Percentiles rank a stretch among this genome's conserved stretches.
These are phyloP conservation scores for Sardina pilchardus DNA, from an alignment of 2,113 vertebrate genomes.

Conservation along the genomic window DNA sequence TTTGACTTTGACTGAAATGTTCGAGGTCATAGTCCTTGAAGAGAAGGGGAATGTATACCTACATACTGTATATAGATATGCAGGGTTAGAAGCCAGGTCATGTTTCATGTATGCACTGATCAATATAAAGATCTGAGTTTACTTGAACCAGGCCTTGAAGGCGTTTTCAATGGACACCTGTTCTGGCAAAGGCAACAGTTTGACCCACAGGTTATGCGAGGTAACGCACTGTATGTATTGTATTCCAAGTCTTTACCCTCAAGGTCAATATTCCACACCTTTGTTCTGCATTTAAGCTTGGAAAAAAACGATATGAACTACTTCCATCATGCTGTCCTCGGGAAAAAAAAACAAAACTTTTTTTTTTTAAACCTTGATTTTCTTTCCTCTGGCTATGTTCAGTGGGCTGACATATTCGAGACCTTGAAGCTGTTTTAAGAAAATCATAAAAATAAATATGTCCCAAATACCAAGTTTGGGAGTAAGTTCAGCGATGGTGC, in stretches of 20 bases:
- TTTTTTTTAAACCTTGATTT: slow-evolving; percentile 31
- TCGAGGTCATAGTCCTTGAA: not conserved
- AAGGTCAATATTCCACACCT: not conserved
- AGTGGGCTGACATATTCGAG: not conserved
- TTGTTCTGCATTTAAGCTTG: not conserved
- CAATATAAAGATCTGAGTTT: not conserved
- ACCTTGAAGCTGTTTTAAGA: slow-evolving; percentile 8
- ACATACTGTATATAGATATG: not conserved
- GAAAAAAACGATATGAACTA: slow-evolving; percentile 24
- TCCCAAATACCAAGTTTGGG: not conserved
- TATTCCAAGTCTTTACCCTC: not conserved
- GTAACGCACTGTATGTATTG: not conserved
- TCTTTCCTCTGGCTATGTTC: slow-evolving; percentile 23
- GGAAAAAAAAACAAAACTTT: slow-evolving; percentile 19
- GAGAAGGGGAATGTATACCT: not conserved
- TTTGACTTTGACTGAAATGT: not conserved
- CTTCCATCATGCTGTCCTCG: slow-evolving; percentile 23
- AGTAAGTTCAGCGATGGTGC: not conserved
- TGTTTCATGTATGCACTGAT: not conserved
- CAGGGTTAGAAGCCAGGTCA: not conserved
- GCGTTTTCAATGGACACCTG: not conserved
- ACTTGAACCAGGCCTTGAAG: slow-evolving; percentile 5
- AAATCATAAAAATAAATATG: slow-evolving; percentile 1
- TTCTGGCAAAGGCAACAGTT: not conserved
- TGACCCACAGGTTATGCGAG: not conserved